Evolutionary conservation across 2,797 vertebrate species (phyloP).

Genomic region (Anguilla megastoma): DNA sequence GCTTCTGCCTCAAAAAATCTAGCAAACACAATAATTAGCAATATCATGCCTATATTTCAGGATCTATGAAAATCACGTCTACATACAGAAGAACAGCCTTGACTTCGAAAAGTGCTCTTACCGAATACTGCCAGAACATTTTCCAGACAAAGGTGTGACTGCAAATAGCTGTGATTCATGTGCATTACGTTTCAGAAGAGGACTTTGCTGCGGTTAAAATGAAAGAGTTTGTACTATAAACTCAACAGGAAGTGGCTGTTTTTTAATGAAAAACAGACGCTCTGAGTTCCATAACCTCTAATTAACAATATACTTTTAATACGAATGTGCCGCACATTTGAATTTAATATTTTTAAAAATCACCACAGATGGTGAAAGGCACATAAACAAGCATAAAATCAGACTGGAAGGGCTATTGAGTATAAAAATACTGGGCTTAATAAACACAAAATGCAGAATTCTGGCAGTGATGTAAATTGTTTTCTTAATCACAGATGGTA

Average conservation of each 20-base stretch:
- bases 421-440: slow-evolving; percentile 52
- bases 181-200: slow-evolving; percentile 36
- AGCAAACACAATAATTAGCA: slow-evolving; percentile 25
- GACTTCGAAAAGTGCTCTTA: slow-evolving; percentile 32
- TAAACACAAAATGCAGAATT: slow-evolving; percentile 57
- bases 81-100: slow-evolving; percentile 20
- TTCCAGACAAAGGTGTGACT: slow-evolving; percentile 62
- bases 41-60: slow-evolving; percentile 28
- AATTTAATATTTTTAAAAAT: slow-evolving; percentile 45
- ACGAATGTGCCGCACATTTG: slow-evolving; percentile 60
- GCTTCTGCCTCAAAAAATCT: slow-evolving; percentile 21
- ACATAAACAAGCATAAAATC: slow-evolving; percentile 46
- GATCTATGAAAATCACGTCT: slow-evolving; percentile 15
- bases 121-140: slow-evolving; percentile 26
- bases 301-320: slow-evolving; percentile 63
- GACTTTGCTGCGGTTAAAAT: slow-evolving; percentile 69
- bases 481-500: slow-evolving; percentile 71
- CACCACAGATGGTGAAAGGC: slow-evolving; percentile 44
- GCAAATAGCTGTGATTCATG: slow-evolving; percentile 26
- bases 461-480: slow-evolving; percentile 60
- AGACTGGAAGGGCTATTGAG: slow-evolving; percentile 50
- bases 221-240: slow-evolving; percentile 54
- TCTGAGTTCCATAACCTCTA: slow-evolving; percentile 42
- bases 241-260: slow-evolving; percentile 62
- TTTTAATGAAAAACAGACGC: slow-evolving; percentile 53